These are phyloP conservation scores for Potorous gilbertii DNA, from an alignment of 2,797 vertebrate species.

Conservation along the genomic window DNA sequence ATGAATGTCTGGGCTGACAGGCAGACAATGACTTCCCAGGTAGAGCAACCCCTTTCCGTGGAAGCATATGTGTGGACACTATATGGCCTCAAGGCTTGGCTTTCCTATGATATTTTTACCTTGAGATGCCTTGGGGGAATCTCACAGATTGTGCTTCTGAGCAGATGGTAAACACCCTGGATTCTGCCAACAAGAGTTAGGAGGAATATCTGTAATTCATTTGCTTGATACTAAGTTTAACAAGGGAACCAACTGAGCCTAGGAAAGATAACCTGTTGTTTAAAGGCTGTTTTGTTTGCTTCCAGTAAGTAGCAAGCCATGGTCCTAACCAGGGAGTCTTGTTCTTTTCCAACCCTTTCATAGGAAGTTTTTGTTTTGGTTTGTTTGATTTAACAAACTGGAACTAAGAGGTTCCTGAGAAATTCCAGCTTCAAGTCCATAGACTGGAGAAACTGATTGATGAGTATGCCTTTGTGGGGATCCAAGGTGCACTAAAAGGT, in stretches of 20 bases:
- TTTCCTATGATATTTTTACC: slow-evolving; percentile 41
- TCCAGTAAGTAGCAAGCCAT: not conserved
- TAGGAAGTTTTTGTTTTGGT: not conserved
- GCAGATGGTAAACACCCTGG: slow-evolving; percentile 80
- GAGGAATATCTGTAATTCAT: slow-evolving; percentile 78
- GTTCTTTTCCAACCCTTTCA: not conserved
- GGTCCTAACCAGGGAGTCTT: not conserved
- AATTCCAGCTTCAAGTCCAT: not conserved
- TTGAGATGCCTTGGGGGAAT: slow-evolving; percentile 66
- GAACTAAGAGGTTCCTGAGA: not conserved
- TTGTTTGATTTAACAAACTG: not conserved
- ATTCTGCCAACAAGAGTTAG: slow-evolving; percentile 81
- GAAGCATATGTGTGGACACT: not conserved
- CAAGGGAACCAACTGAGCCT: slow-evolving; percentile 70
- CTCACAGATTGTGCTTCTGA: slow-evolving; percentile 67
- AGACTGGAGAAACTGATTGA: not conserved
- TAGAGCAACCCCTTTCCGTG: not conserved
- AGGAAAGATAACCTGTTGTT: slow-evolving; percentile 73
- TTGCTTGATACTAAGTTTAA: slow-evolving; percentile 58
- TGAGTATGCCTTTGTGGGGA: not conserved
- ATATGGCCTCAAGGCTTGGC: not conserved
- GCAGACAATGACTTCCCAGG: not conserved
- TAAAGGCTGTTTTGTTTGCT: slow-evolving; percentile 73
- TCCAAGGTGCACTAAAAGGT: not conserved
- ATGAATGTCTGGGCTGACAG: not conserved